These are phyloP conservation scores for Drosophila niveifrons DNA, from an alignment of 2,888 invertebrate species.

Conservation along the genomic window DNA sequence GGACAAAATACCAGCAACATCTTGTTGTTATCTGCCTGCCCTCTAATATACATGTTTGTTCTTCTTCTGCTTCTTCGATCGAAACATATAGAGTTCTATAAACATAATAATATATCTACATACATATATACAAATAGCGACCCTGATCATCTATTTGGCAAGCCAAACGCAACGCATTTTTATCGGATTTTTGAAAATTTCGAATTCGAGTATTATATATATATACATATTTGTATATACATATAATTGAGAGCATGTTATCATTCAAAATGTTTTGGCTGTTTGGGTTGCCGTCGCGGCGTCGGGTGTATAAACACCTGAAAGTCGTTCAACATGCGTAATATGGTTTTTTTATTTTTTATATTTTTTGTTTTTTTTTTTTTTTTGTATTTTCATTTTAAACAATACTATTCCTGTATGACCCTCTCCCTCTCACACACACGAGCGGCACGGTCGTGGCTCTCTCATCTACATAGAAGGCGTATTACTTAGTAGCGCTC, in stretches of 20 bases:
- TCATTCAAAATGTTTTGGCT: conserved; percentile 67
- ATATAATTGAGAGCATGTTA: conserved; percentile 49
- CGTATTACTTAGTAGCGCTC: conserved; percentile 61
- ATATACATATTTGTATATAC: too few relatives aligned
- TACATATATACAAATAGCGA: conserved; percentile 54
- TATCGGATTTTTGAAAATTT: conserved; percentile 30
- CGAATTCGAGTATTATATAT: conserved; percentile 3
- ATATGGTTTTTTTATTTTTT: conserved; percentile 44
- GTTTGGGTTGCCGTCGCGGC: conserved; percentile 41
- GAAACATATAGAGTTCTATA: not conserved
- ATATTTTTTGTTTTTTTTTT: not conserved
- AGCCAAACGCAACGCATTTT: conserved; percentile 45
- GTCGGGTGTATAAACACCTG: conserved; percentile 61
- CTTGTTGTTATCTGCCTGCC: conserved; percentile 33
- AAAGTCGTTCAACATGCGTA: conserved; percentile 56
- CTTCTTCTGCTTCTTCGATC: not conserved
- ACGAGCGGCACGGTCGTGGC: not conserved
- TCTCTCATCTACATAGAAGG: conserved; percentile 62
- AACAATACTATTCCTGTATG: conserved; percentile 41
- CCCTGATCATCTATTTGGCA: conserved; percentile 79
- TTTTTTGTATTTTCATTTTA: conserved; percentile 1
- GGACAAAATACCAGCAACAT: not conserved
- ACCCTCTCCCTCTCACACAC: conserved; percentile 38
- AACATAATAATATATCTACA: conserved; percentile 25
- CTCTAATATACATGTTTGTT: conserved; percentile 18